Conservation (phyloP, 2,888 invertebrate species). For the Amblyjoppa fuscipennis region DNA sequence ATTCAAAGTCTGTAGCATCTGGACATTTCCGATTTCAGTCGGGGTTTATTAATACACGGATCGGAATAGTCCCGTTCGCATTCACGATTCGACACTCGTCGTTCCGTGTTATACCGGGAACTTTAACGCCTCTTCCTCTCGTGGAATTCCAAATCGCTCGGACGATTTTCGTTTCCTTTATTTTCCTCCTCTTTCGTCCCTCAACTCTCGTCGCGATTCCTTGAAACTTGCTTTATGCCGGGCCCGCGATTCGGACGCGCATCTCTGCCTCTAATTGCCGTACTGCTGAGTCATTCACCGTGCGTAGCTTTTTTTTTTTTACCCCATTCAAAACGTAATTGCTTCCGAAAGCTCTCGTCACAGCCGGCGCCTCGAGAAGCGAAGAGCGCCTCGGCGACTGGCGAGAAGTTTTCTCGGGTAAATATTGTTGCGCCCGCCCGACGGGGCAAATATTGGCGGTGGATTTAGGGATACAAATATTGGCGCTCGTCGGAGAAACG, state of each 20-base stretch:
- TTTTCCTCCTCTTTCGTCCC: background rate
- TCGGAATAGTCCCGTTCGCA: background rate
- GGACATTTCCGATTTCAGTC: background rate
- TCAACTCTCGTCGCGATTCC: background rate
- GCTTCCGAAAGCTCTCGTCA: constrained; percentile 20
- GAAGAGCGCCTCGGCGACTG: constrained; percentile 37
- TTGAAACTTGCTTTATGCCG: background rate
- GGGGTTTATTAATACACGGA: constrained; percentile 14
- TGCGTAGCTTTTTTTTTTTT: background rate
- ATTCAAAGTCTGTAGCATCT: constrained; percentile 10
- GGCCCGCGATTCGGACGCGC: background rate
- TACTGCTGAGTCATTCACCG: constrained; percentile 24
- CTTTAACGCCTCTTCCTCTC: constrained; percentile 35
- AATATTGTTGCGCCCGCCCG: constrained; percentile 62
- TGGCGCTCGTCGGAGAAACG: constrained; percentile 72
- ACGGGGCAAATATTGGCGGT: constrained; percentile 74
- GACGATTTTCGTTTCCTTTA: background rate
- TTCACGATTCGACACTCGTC: background rate
- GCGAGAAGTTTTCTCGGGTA: constrained; percentile 66
- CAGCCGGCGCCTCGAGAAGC: background rate
- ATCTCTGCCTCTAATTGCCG: constrained; percentile 20
- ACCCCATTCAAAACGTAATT: constrained; percentile 26
- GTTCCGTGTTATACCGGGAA: background rate
- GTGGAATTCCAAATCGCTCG: constrained; percentile 7
- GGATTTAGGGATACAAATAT: constrained; percentile 77